Evolutionary conservation across 2,888 invertebrate genomes (phyloP), one percentile per base, ranked within the genome.

Genomic region (Eupithecia exiguata): DNA sequence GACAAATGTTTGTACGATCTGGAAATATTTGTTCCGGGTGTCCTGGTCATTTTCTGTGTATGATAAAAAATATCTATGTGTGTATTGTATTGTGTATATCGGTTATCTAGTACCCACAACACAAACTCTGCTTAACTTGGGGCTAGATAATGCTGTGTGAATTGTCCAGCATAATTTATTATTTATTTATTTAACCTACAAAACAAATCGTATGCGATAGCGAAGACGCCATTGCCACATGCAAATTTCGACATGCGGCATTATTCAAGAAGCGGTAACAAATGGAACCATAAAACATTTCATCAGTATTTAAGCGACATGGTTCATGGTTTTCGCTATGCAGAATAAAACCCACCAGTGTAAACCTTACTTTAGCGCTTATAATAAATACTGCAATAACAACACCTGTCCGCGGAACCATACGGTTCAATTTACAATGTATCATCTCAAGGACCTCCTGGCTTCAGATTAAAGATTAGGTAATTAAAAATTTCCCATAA

Each of bases 401-500:
- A 76, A 79, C 78, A 77, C 76, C 78, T 77, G 75, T 80, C 80
- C 72, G 76, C 77, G 80, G 76, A 81, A 78, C 81, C 74, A 81
- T 80, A 79, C 79, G 69, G 75, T 78, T 80, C 80, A 78, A 85
- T 84, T 82, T 81, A 84, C 83, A 82, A 82, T 79, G 81, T 79
- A 84, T 82, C 84, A 81, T 82, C 78, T 69, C n/a, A 35, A 38
- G 83, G 90, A 91, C 90, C 90, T 88, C 90, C 91, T 89, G 89
- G 86, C 80, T 86, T 83, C 86, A 85, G 82, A 83, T 89, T 88
- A 88, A 88, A 88, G 87, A 91, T 92, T 89, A 88, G 89, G 87
- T 86, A 89, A 93, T 93, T 93, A 93, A 91, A 90, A 86, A 85
- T 84, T 86, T 90, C 91, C 87, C 91, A 92, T 91, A 92, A 91